phyloP scores from a whole-genome alignment of 2,797 vertebrate species.

The Otolemur crassicaudatus region DNA sequence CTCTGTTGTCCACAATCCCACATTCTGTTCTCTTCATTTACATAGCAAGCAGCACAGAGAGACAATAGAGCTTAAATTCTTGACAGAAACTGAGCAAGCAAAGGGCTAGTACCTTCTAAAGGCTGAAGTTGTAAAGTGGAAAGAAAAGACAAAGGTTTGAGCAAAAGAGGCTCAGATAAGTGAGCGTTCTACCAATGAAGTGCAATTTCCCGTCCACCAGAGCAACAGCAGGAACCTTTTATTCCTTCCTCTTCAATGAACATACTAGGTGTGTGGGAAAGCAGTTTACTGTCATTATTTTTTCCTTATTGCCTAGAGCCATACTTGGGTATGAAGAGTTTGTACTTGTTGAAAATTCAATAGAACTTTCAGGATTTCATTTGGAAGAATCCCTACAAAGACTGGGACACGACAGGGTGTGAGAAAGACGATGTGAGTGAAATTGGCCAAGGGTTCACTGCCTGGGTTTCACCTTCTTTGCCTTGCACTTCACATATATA shows the following conservation, averaged over 20 bases:
- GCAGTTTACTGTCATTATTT: conserved; percentile 51
- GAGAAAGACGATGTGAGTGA: conserved; percentile 7
- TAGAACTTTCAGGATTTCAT: conserved; percentile 66
- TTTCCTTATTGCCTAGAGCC: conserved; percentile 49
- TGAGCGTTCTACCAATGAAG: neutral
- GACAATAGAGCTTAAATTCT: neutral
- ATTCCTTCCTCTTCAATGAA: neutral
- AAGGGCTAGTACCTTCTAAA: neutral
- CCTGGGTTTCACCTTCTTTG: neutral
- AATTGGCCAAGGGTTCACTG: neutral
- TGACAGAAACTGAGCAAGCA: neutral
- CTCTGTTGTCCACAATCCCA: neutral
- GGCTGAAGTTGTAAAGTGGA: neutral
- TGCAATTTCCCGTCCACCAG: neutral
- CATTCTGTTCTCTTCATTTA: neutral
- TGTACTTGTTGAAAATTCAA: conserved; percentile 59
- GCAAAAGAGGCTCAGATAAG: neutral
- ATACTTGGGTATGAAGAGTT: conserved; percentile 33
- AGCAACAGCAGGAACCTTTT: neutral
- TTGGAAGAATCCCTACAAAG: conserved; percentile 45
- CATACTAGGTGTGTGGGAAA: conserved; percentile 29
- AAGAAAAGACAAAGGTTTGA: neutral
- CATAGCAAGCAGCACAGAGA: neutral
- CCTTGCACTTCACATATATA: neutral
- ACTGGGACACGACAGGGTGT: neutral